These are phyloP conservation scores for Anoplopoma fimbria DNA, from an alignment of 2,113 vertebrate species.

Conservation along the genomic window DNA sequence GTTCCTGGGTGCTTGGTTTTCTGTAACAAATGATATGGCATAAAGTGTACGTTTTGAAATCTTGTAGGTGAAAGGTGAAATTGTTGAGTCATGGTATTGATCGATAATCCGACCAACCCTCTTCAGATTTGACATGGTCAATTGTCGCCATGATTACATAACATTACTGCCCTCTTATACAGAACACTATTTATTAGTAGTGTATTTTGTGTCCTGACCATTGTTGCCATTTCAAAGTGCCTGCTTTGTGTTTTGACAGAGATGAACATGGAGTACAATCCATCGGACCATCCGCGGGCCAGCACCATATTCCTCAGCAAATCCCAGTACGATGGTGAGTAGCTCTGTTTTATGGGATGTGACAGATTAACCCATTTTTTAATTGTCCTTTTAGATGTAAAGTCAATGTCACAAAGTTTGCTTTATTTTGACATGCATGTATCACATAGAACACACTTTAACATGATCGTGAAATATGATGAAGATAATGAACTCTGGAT, in stretches of 20 bases:
- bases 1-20: too few relatives aligned
- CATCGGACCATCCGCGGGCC: conserved; percentile 91
- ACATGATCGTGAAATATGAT: not conserved
- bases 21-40: too few relatives aligned
- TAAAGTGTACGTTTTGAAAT: not conserved
- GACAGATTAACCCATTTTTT: not conserved
- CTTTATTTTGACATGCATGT: not conserved
- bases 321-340: conserved; percentile 94
- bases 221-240: not conserved
- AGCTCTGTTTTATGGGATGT: not conserved
- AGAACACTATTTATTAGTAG: not conserved
- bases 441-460: fast-evolving
- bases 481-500: not conserved
- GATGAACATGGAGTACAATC: conserved; percentile 92
- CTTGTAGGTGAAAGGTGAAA: not conserved
- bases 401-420: too few relatives aligned
- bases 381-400: not conserved
- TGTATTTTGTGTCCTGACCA: not conserved
- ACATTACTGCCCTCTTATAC: not conserved
- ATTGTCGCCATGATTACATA: too few relatives aligned
- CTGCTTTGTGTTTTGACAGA: conserved; percentile 79
- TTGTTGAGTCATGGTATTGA: not conserved
- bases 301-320: conserved; percentile 97
- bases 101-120: not conserved
- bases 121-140: too few relatives aligned